Conservation (phyloP, 92 coral and sea anemone genomes). For the Umimayanthus chanpuru region DNA sequence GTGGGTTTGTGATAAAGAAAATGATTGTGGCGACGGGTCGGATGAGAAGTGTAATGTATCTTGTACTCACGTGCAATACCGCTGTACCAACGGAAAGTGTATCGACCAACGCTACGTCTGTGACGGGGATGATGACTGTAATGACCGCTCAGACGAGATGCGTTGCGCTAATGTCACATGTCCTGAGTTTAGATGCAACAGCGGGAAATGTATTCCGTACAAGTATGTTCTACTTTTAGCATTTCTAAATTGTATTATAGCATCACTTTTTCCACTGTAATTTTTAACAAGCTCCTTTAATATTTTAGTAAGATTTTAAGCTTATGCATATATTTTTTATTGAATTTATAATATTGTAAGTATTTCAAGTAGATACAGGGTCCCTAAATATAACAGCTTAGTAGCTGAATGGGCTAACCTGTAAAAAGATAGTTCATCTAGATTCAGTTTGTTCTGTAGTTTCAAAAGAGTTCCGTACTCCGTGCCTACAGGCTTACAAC, state of each 20-base stretch:
- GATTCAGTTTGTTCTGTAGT: not conserved
- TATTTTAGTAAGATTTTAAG: too few relatives aligned
- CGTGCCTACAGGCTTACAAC: not conserved
- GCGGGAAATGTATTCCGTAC: slow-evolving; percentile 69
- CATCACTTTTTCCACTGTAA: too few relatives aligned
- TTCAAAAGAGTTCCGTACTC: not conserved
- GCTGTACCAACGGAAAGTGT: slow-evolving; percentile 75
- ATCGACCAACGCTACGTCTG: slow-evolving; percentile 62
- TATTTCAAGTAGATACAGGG: too few relatives aligned
- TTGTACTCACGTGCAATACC: slow-evolving; percentile 55
- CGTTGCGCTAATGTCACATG: slow-evolving; percentile 62
- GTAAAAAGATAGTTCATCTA: too few relatives aligned
- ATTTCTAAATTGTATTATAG: too few relatives aligned
- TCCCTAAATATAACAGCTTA: too few relatives aligned
- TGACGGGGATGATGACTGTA: slow-evolving; percentile 91
- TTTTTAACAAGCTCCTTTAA: too few relatives aligned
- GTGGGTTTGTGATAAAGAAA: slow-evolving; percentile 65
- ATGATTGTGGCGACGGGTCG: slow-evolving; percentile 67
- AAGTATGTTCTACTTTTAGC: slow-evolving; percentile 47
- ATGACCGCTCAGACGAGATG: slow-evolving; percentile 83
- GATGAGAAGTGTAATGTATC: slow-evolving; percentile 68
- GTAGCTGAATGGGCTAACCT: too few relatives aligned
- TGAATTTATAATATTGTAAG: too few relatives aligned
- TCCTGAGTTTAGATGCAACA: slow-evolving; percentile 69
- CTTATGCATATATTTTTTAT: too few relatives aligned